A percentile compares a stretch with the other conserved stretches of the same genome.
phyloP scores from a whole-genome alignment of 2,797 vertebrate genomes.

The Trichosurus vulpecula region DNA sequence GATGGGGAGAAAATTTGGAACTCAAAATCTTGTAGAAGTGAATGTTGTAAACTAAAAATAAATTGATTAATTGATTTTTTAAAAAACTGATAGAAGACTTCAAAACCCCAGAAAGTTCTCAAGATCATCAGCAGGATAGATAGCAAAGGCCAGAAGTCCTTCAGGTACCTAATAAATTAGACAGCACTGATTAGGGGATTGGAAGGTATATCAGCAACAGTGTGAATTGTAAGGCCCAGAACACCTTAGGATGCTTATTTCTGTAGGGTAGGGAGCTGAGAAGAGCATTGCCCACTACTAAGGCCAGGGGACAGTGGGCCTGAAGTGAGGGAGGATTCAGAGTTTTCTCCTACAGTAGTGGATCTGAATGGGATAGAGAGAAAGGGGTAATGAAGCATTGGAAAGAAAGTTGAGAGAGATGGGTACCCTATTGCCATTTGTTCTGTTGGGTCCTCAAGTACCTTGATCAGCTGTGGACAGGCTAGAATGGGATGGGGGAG shows the following conservation, averaged over 20 bases:
- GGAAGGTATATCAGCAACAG: neutral
- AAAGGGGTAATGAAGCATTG: neutral
- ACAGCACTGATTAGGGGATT: neutral
- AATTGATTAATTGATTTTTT: no score
- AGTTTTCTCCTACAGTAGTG: neutral
- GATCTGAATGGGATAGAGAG: neutral
- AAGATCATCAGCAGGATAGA: neutral
- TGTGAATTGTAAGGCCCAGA: neutral
- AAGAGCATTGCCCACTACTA: neutral
- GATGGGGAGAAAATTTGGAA: no score
- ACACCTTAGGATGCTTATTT: neutral
- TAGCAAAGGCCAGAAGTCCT: neutral
- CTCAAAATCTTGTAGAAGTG: no score
- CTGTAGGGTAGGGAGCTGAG: neutral
- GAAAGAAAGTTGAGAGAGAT: neutral
- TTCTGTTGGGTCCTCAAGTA: neutral
- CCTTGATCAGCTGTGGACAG: neutral
- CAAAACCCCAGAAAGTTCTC: neutral
- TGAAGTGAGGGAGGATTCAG: neutral
- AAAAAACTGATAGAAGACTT: neutral
- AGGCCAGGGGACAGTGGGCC: neutral
- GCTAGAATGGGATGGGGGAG: neutral
- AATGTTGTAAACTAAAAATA: no score
- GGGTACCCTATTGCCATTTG: neutral
- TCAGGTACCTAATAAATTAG: neutral